phyloP scores from a whole-genome alignment of 2,797 vertebrate genomes.

The Otolemur crassicaudatus region DNA sequence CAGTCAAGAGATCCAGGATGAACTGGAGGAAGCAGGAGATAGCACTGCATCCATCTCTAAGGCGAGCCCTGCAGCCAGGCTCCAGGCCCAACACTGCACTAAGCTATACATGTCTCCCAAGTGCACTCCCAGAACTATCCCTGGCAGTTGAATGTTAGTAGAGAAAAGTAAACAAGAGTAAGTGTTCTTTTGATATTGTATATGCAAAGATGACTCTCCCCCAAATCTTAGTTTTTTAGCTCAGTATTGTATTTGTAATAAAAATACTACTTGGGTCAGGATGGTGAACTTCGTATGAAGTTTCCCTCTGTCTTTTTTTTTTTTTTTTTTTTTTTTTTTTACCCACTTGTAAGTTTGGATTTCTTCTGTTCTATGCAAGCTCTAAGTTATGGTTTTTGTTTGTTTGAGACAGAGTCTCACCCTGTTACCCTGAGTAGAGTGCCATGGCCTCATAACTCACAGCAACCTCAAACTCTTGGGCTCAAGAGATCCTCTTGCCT shows the following conservation, averaged over 20 bases:
- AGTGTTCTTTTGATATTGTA: constrained; percentile 81
- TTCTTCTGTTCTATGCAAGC: constrained; percentile 85
- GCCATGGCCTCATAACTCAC: no score
- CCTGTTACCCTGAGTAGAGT: no score
- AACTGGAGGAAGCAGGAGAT: constrained; percentile 95
- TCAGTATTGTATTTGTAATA: constrained; percentile 90
- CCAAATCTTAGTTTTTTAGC: constrained; percentile 85
- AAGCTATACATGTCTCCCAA: constrained; percentile 87
- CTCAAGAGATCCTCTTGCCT: no score
- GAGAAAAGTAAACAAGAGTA: constrained; percentile 79
- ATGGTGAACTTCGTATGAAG: constrained; percentile 86
- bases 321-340: constrained; percentile 75
- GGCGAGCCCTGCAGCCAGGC: constrained; percentile 81
- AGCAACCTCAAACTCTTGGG: no score
- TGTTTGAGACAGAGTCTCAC: no score
- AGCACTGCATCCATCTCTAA: constrained; percentile 91
- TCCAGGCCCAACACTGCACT: constrained; percentile 91
- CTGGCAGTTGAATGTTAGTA: constrained; percentile 84
- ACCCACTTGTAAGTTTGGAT: constrained; percentile 83
- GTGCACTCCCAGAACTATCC: constrained; percentile 80
- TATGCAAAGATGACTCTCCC: constrained; percentile 87
- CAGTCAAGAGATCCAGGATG: constrained; percentile 96
- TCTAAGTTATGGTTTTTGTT: constrained; percentile 83
- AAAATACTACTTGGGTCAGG: constrained; percentile 83
- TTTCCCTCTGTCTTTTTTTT: constrained; percentile 78